Evolutionary conservation across 2,888 invertebrate species (phyloP).

Genomic region (Minunthozetes semirufus): DNA sequence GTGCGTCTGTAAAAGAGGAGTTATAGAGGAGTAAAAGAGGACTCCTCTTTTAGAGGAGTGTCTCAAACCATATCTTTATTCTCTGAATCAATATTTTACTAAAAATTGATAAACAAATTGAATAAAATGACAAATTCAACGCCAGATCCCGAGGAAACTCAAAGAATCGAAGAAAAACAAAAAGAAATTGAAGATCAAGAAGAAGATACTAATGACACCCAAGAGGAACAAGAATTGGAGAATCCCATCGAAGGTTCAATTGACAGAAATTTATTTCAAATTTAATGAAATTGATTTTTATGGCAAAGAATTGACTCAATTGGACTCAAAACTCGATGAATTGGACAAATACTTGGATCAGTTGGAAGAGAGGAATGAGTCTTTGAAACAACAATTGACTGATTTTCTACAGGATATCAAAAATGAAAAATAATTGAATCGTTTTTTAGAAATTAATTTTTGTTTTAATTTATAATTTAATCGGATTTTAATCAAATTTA

Average conservation of each 20-base stretch:
- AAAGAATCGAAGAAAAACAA: neutral
- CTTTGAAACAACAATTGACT: neutral
- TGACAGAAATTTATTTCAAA: neutral
- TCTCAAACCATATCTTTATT: neutral
- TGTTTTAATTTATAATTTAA: too few relatives aligned
- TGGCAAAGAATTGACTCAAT: slow-evolving; percentile 2
- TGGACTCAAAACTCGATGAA: slow-evolving; percentile 10
- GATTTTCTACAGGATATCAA: neutral
- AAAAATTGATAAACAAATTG: neutral
- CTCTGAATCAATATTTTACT: neutral
- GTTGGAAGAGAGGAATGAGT: neutral
- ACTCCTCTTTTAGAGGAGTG: too few relatives aligned
- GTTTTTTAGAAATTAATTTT: too few relatives aligned
- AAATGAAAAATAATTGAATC: neutral
- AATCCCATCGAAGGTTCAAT: neutral
- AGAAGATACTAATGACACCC: neutral
- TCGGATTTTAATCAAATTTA: too few relatives aligned
- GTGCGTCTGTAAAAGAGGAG: too few relatives aligned
- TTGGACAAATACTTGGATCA: neutral
- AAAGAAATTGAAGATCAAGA: neutral
- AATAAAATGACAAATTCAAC: slow-evolving; percentile 8
- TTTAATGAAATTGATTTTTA: neutral
- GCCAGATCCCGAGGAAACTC: neutral
- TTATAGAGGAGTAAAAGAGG: too few relatives aligned
- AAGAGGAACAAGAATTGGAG: neutral